Percentiles rank a stretch among this genome's conserved stretches.
phyloP scores from a whole-genome alignment of 1,140 invertebrate species.

The Caenorhabditis brenneri region DNA sequence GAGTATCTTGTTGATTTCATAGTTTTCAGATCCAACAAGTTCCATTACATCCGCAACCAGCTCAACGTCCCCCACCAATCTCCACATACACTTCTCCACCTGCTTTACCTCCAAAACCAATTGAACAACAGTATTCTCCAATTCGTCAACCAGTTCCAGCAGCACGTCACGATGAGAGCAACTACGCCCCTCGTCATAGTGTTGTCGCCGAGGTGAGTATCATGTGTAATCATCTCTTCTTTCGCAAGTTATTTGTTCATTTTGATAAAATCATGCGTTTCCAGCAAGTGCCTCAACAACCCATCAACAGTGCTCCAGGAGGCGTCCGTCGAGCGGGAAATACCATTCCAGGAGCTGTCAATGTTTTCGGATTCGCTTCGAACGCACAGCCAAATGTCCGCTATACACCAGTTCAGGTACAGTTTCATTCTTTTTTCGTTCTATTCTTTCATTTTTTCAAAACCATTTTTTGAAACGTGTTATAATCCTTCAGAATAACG shows the following conservation, averaged over 20 bases:
- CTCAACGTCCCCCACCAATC: not conserved
- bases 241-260: constrained; percentile 1
- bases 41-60: not conserved
- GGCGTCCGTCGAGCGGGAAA: not conserved
- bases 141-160: not conserved
- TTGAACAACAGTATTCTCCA: not conserved
- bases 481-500: constrained; percentile 13
- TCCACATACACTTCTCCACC: not conserved
- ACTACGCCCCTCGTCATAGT: not conserved
- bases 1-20: too few relatives aligned
- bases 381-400: constrained; percentile 7
- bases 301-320: not conserved
- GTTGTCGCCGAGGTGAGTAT: constrained; percentile 5
- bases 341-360: constrained; percentile 14
- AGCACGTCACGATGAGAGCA: not conserved
- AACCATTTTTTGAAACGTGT: not conserved
- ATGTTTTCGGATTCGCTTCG: constrained; percentile 12
- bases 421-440: not conserved
- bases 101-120: not conserved
- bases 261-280: constrained; percentile 20
- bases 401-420: not conserved
- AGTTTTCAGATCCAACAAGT: not conserved
- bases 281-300: constrained; percentile 30
- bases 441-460: not conserved
- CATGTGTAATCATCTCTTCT: constrained; percentile 7